Evolutionary conservation across 1,140 invertebrate genomes (phyloP).

Genomic region (Subanguina moxae): DNA sequence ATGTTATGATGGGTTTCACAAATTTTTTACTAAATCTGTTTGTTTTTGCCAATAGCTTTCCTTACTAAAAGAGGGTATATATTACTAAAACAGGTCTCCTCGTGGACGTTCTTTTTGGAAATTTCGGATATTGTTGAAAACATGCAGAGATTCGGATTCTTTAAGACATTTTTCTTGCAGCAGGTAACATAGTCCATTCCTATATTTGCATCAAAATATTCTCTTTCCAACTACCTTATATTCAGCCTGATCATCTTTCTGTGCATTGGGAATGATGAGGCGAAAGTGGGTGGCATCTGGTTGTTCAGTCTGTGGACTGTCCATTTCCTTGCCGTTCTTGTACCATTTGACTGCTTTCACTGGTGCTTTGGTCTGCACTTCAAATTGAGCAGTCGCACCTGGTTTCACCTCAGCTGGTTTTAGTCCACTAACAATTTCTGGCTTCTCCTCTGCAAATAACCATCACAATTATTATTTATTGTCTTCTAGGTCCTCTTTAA

Average conservation of each 20-base stretch:
- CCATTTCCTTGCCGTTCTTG: slow-evolving; percentile 75
- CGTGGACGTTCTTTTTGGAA: too few species aligned
- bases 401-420: slow-evolving; percentile 71
- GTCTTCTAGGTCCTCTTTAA: too few species aligned
- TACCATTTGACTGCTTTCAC: slow-evolving; percentile 78
- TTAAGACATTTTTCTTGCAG: too few species aligned
- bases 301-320: slow-evolving; percentile 56
- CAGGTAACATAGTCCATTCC: not conserved
- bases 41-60: too few species aligned
- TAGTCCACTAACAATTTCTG: slow-evolving; percentile 68
- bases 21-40: slow-evolving; percentile 3
- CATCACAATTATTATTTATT: slow-evolving; percentile 6
- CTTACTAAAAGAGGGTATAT: too few species aligned
- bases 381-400: slow-evolving; percentile 72
- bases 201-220: slow-evolving; percentile 5
- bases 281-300: slow-evolving; percentile 56
- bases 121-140: too few species aligned
- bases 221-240: slow-evolving; percentile 57
- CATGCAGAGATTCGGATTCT: too few species aligned
- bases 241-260: slow-evolving; percentile 61
- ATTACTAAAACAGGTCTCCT: too few species aligned
- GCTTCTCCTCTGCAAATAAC: slow-evolving; percentile 33
- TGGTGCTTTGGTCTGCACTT: slow-evolving; percentile 75
- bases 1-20: not conserved
- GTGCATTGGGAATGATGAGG: slow-evolving; percentile 61